Base-by-base conservation (phyloP, 2,888 invertebrate species). In the Tenthredo notha region DNA sequence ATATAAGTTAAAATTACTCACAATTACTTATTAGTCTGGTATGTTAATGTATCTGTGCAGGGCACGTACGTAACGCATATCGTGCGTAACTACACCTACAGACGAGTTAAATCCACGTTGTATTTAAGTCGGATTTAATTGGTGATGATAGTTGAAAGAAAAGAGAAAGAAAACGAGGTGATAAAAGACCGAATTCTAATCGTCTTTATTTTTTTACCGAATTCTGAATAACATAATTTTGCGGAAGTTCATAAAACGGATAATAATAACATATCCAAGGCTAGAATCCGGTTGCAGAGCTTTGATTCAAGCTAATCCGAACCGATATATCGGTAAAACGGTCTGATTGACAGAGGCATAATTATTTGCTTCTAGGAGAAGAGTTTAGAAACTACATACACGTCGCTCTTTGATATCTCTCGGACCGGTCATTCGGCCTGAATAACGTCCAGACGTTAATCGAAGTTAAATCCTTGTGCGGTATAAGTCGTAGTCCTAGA, bases 21-120 rank as follows among this genome's bases (percentile, higher is more conserved):
- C 77, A 77, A 61, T 77, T 25, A 77, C 75, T 87, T 88, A 90
- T 90, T 89, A 90, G 87, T 88, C 87, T 86, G 89, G 89, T 88
- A 90, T 90, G 88, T 89, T 90, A 90, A 90, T 88, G 86, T 72
- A 58, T 82, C 74, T 86, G 83, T 15, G 37, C 29, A 33, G 43
- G 77, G 77, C 54, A 54, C 29, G 77, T 80, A 40, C 29, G 77
- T 80, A 25, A 80, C 61, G 80, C 80, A 80, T 80, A 80, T 80
- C 61, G 40, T 80, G 80, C 58, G 61, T 80, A 80, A 61, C 61
- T 7, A 54, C n/a, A 33, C 4, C 4, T 33, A 54, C 5, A 7
- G 18, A 80, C 58, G 58, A 43, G 80, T 40, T 80, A 47, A 47
- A 77, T 40, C n/a, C n/a, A 37, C n/a, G 67, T 58, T 7, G 9